phyloP scores from a whole-genome alignment of 2,797 vertebrate species.

The Acridotheres tristis region DNA sequence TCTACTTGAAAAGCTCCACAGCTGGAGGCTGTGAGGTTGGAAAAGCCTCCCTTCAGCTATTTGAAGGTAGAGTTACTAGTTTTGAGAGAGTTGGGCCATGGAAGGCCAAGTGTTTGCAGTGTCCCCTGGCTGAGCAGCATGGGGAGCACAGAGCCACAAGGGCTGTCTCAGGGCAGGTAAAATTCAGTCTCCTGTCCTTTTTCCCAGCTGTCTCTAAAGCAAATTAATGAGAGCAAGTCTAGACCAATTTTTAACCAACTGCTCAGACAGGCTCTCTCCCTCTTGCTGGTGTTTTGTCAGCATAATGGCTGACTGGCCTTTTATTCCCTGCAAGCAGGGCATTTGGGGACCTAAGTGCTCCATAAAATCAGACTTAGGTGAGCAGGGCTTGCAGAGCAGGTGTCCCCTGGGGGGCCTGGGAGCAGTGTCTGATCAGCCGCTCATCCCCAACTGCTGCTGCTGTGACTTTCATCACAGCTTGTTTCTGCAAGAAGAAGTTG shows the following conservation, averaged over 20 bases:
- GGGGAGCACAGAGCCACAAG: not conserved
- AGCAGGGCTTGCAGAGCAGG: not conserved
- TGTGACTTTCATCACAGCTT: not conserved
- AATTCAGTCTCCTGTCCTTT: not conserved
- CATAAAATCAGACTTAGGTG: not conserved
- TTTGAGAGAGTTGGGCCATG: not conserved
- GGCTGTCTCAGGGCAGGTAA: not conserved
- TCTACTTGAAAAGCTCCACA: rapidly evolving
- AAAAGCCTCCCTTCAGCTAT: not conserved
- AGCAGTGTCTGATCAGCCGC: not conserved
- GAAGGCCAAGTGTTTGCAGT: not conserved
- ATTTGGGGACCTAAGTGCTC: not conserved
- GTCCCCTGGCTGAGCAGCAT: not conserved
- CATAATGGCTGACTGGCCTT: not conserved
- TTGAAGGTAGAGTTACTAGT: not conserved
- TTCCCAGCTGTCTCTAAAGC: not conserved
- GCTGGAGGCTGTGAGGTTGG: not conserved
- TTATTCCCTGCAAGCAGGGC: not conserved
- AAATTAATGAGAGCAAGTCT: conserved; percentile 26
- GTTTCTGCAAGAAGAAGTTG: not conserved
- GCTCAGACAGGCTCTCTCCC: not conserved
- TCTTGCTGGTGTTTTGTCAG: not conserved
- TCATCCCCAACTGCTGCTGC: not conserved
- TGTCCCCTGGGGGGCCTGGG: not conserved
- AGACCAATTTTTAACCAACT: not conserved